Evolutionary conservation across 2,888 invertebrate genomes (phyloP), one percentile per base, ranked within the genome.

Genomic region (Sturmia bella): DNA sequence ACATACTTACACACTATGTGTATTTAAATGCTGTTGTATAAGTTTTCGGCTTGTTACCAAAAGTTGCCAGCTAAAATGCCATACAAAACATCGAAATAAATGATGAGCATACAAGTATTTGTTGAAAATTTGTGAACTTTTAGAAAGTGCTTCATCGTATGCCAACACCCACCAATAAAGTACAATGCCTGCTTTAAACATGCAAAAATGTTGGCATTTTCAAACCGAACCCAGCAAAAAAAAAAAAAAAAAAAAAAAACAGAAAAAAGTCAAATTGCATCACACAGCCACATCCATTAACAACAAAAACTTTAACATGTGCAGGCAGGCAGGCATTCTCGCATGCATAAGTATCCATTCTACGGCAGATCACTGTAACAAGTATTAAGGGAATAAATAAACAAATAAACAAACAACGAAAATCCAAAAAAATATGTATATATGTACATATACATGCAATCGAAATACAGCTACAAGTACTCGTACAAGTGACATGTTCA

Each of bases 331-430:
- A 19, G 6, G 43, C 63, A 32, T 32, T 17, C 9, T 37, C 19
- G 13, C 21, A 50, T 17, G 3, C 37, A 21, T n/a, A 66, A 48
- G 48, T 57, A 66, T 48, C 13, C 27, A 27, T 66, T 12, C 17
- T 21, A 39, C 68, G 41, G 27, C 39, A 66, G n/a, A 43, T 52
- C 56, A 57, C 32, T 59, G 66, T 68, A 37, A 52, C 75, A 68
- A 59, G 75, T 76, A 76, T 52, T 68, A 68, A 52, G 52, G 68
- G 68, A 61, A 75, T 57, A 66, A 64, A 66, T 15, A 50, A 56
- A 52, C 24, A 32, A 9, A 43, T 48, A 57, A 3, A 39, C 3
- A 27, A 6, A 54, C 12, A 27, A 24, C 15, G 11, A 32, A 32
- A 32, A 27, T 6, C 6, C 32, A 32, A 32, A 7, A 32, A 32